Base-by-base conservation (phyloP, 1,140 invertebrate genomes). In the Drosophila truncata region DNA sequence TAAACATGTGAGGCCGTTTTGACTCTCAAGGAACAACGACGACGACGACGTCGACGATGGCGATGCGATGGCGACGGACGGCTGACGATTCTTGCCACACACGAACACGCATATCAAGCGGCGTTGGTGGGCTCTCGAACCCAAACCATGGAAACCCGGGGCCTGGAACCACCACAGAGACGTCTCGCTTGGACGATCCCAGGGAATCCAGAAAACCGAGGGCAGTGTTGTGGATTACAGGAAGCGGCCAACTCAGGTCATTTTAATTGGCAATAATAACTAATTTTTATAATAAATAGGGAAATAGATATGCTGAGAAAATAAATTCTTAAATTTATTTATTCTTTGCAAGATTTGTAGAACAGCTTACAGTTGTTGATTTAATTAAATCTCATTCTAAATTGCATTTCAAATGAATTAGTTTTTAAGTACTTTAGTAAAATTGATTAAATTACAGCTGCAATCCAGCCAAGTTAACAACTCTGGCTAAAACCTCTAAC, bases 51-150 rank as follows among this genome's bases (percentile, higher is more conserved):
- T 11, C 9, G 29, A 10, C 29, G 29, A 31, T 18, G 31, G 6
- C 52, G 41, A 11, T 8, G 31, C 31, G 10, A 31, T 31, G 31
- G 16, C 62, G 60, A 33, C 41, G 47, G 60, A 44, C 70, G 59
- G 58, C 57, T 74, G 78, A 81, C 57, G 73, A 55, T 57, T 57
- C 65, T 66, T 66, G 78, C 84, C 84, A 84, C 85, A 88, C 84
- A 88, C 84, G 85, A 65, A 84, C 85, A 88, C 82, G 82, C 55
- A 61, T 69, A 73, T 85, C 49, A 42, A 84, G 67, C 85, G 83
- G 85, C 85, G 85, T 85, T 88, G 85, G 85, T 88, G 86, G 85
- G 70, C 81, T 58, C 65, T 72, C 57, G 44, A 77, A 63, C 60
- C 50, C 42, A 39, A 66, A 63, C 60, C 50, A 25, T 47, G 14